Base-by-base conservation (phyloP, 2,113 vertebrate genomes). In the Serilophus lunatus region DNA sequence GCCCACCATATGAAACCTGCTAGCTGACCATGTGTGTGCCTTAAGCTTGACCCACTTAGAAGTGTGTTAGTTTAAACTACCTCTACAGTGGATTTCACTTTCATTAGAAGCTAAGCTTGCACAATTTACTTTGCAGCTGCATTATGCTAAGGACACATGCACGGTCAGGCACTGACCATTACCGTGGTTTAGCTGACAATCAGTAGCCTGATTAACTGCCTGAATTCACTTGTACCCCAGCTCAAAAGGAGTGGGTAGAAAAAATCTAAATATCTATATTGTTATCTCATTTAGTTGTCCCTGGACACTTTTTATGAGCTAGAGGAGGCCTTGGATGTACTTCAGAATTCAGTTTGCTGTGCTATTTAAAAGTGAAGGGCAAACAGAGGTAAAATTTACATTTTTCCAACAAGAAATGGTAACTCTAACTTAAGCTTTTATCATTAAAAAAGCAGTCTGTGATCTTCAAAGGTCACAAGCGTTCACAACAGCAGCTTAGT, bases 111-210 rank as follows among this genome's bases (percentile, higher is more conserved):
- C 80, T 92, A 92, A 86, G 77, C 51, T 75, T 78, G 29, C 77
- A 78, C 59, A 93, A 92, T 92, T 93, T 95, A 71, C 83, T 93
- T 82, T 86, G 72, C 64, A 71, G 38, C 47, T 91, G 44, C 86
- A 88, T 93, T 95, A 95, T 92, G 86, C 94, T 94, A 86, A 91
- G 69, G 86, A 81, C 92, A 60, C 88, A 93, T 93, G 94, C 95
- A 78, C 7, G 0, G 35, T 94, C 92, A 96, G 92, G 92, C 83
- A 93, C 80, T 5, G 3, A 6, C 88, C 92, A 95, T 97, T 94
- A 86, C 76, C 0, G 1, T 51, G 71, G 71, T 72, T 97, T 95
- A 94, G 88, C 86, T 88, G 83, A 88, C 81, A 92, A 93, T 95
- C 88, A 90, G 92, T 49, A 90, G 47, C 83, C 84, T 96, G 95